Evolutionary conservation across 2,113 vertebrate species (phyloP).

Genomic region (Naja naja): DNA sequence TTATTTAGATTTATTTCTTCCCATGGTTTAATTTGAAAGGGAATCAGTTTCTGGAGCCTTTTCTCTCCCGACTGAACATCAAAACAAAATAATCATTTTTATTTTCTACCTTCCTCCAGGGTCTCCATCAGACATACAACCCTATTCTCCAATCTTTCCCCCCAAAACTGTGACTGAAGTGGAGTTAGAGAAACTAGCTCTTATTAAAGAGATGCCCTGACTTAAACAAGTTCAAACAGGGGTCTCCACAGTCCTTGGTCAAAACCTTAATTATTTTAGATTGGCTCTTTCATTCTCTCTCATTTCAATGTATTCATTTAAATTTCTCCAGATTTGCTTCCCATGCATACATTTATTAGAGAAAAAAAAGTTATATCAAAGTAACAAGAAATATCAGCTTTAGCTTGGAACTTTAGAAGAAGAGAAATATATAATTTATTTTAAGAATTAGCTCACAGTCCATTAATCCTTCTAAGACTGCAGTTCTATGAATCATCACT

Average conservation of each 20-base stretch:
- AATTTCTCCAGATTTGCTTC: background rate
- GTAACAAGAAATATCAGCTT: background rate
- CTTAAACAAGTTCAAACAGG: background rate
- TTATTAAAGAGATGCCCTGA: background rate
- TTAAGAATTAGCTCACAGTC: background rate
- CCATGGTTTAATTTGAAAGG: background rate
- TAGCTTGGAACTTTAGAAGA: background rate
- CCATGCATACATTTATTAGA: background rate
- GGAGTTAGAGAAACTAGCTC: background rate
- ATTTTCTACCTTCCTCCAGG: background rate
- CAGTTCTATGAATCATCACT: background rate
- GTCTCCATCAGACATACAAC: background rate
- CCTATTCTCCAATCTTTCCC: background rate
- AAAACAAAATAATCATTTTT: background rate
- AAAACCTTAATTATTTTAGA: background rate
- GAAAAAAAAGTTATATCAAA: background rate
- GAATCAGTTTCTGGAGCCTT: background rate
- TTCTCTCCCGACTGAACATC: background rate
- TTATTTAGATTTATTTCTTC: background rate
- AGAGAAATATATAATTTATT: background rate
- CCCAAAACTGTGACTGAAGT: background rate
- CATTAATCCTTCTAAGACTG: background rate
- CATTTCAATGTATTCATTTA: background rate
- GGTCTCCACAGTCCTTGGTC: background rate
- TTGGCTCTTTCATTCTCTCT: background rate